phyloP scores from a whole-genome alignment of 2,888 invertebrate species.

The Andricus curvator region DNA sequence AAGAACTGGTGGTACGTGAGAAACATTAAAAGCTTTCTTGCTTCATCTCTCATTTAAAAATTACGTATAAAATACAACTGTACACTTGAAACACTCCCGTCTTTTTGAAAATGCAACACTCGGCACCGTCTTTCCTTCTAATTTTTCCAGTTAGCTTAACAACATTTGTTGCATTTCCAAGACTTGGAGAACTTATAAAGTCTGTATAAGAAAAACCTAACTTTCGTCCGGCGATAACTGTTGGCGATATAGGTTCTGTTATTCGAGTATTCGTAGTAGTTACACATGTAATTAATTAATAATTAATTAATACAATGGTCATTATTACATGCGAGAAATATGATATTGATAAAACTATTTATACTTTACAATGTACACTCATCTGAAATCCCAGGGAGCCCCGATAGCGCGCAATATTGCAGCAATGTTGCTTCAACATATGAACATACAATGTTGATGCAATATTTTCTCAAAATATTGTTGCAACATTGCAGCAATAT shows the following conservation, averaged over 20 bases:
- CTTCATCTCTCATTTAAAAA: conserved; percentile 15
- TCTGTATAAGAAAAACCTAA: conserved; percentile 26
- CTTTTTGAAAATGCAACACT: conserved; percentile 46
- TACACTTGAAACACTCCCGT: conserved; percentile 43
- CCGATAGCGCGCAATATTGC: too few relatives aligned
- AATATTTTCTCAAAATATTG: too few relatives aligned
- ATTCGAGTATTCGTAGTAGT: conserved; percentile 25
- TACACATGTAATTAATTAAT: conserved; percentile 3
- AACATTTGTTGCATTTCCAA: conserved; percentile 28
- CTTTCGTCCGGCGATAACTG: conserved; percentile 7
- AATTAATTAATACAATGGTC: conserved; percentile 16
- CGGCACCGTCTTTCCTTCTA: conserved; percentile 41
- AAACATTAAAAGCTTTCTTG: conserved; percentile 9
- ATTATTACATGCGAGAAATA: conserved; percentile 6
- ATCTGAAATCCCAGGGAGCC: conserved; percentile 3
- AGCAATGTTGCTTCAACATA: too few relatives aligned
- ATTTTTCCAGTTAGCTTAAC: conserved; percentile 8
- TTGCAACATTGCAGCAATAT: too few relatives aligned
- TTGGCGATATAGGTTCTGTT: conserved; percentile 13
- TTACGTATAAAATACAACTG: conserved; percentile 40
- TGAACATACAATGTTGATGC: too few relatives aligned
- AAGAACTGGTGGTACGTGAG: background rate
- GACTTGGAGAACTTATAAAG: conserved; percentile 9
- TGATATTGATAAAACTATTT: conserved; percentile 58
- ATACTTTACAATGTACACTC: conserved; percentile 59